phyloP scores from a whole-genome alignment of 1,140 invertebrate genomes.

The Melanaphis sacchari region DNA sequence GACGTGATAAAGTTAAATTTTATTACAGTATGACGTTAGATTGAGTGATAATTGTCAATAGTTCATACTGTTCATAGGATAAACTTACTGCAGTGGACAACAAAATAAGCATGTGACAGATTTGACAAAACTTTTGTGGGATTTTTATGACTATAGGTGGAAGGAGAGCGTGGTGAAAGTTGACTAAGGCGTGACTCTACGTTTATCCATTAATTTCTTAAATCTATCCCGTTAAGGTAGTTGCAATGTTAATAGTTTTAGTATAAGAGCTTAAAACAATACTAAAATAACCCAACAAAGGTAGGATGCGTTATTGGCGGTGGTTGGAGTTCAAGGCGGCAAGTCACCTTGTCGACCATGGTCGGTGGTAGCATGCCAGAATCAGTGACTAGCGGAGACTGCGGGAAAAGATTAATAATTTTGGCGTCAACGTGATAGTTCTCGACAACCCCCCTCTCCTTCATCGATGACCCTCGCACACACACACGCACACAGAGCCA shows the following conservation, averaged over 20 bases:
- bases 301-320: background rate
- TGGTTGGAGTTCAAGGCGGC: background rate
- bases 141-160: too few species aligned
- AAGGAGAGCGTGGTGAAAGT: background rate
- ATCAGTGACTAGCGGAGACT: background rate
- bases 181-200: background rate
- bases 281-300: background rate
- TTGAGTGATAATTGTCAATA: background rate
- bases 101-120: background rate
- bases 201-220: background rate
- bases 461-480: background rate
- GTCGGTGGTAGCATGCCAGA: background rate
- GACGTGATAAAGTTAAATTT: background rate
- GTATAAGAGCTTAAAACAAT: background rate
- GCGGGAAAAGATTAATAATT: background rate
- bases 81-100: background rate
- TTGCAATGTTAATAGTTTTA: background rate
- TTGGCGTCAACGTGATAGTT: background rate
- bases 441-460: background rate
- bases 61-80: fast-evolving
- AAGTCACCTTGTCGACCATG: background rate
- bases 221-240: background rate
- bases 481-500: too few species aligned
- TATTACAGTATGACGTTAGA: background rate
- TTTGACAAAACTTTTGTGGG: background rate